Percentiles rank a stretch among this genome's conserved stretches.
Evolutionary conservation across 2,797 vertebrate species (phyloP).

Genomic region (Acanthurus leucopareius): DNA sequence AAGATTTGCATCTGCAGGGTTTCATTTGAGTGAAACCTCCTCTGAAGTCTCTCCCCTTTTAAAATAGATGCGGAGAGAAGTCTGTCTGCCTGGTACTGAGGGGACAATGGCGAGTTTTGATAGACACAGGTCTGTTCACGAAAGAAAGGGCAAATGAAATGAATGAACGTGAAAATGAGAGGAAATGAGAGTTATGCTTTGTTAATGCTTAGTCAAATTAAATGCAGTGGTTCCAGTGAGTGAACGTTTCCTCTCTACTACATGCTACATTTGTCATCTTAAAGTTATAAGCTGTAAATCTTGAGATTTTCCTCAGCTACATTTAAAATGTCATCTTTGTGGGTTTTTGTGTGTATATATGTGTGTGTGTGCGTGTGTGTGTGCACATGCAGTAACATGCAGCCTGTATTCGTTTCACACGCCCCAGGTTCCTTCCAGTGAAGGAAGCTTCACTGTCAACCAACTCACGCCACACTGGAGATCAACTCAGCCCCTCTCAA

Average conservation of each 20-base stretch:
- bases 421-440: slow-evolving; percentile 60
- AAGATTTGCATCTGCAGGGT: slow-evolving; percentile 60
- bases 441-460: slow-evolving; percentile 68
- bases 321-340: slow-evolving; percentile 40
- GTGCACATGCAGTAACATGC: slow-evolving; percentile 16
- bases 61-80: slow-evolving; percentile 48
- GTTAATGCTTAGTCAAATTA: slow-evolving; percentile 9
- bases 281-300: slow-evolving; percentile 23
- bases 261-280: slow-evolving; percentile 39
- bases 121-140: slow-evolving; percentile 37
- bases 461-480: slow-evolving; percentile 65
- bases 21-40: slow-evolving; percentile 51
- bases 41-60: slow-evolving; percentile 47
- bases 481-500: slow-evolving; percentile 73
- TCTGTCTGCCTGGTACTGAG: slow-evolving; percentile 4
- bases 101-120: slow-evolving; percentile 42
- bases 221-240: slow-evolving; percentile 17
- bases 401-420: slow-evolving; percentile 57
- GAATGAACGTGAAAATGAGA: slow-evolving; percentile 14
- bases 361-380: not conserved
- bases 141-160: slow-evolving; percentile 21
- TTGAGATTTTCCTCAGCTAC: slow-evolving; percentile 33
- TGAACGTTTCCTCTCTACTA: slow-evolving; percentile 7
- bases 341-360: slow-evolving; percentile 5
- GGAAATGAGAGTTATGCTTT: slow-evolving; percentile 23